A percentile compares a stretch with the other conserved stretches of the same genome.
phyloP scores from a whole-genome alignment of 2,113 vertebrate genomes.

The Zosterops borbonicus region DNA sequence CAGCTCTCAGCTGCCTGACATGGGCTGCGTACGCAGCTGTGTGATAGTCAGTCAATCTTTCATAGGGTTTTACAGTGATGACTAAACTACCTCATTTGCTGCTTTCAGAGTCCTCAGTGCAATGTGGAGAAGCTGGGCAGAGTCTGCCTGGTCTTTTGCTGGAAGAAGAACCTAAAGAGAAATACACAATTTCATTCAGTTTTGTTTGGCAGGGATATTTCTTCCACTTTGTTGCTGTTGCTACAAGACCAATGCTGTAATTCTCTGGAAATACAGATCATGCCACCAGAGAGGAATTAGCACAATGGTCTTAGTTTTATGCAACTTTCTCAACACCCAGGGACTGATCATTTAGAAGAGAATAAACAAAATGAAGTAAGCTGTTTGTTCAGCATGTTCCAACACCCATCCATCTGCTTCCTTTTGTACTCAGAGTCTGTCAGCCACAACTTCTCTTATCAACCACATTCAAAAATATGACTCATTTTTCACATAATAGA shows the following conservation, averaged over 20 bases:
- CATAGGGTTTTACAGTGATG: neutral
- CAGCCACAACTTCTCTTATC: constrained; percentile 48
- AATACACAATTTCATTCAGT: neutral
- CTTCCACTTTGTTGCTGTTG: neutral
- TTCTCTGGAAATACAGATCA: neutral
- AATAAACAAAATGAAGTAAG: constrained; percentile 59
- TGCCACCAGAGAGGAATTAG: constrained; percentile 19
- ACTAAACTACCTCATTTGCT: neutral
- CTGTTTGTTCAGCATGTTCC: constrained; percentile 58
- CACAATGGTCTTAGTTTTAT: constrained; percentile 4
- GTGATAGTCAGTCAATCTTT: neutral
- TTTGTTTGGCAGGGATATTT: neutral
- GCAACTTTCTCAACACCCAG: neutral
- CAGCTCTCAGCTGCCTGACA: neutral
- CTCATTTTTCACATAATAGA: constrained; percentile 52
- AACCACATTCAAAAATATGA: constrained; percentile 33
- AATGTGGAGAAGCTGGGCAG: neutral
- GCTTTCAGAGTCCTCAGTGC: neutral
- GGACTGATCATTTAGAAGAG: neutral
- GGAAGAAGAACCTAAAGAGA: neutral
- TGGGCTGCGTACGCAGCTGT: rapidly evolving
- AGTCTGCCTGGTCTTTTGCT: neutral
- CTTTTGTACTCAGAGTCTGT: constrained; percentile 14
- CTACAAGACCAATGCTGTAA: neutral
- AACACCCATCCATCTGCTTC: constrained; percentile 23